These are phyloP conservation scores for Channa maculata DNA, from an alignment of 2,113 vertebrate species.

Conservation along the genomic window DNA sequence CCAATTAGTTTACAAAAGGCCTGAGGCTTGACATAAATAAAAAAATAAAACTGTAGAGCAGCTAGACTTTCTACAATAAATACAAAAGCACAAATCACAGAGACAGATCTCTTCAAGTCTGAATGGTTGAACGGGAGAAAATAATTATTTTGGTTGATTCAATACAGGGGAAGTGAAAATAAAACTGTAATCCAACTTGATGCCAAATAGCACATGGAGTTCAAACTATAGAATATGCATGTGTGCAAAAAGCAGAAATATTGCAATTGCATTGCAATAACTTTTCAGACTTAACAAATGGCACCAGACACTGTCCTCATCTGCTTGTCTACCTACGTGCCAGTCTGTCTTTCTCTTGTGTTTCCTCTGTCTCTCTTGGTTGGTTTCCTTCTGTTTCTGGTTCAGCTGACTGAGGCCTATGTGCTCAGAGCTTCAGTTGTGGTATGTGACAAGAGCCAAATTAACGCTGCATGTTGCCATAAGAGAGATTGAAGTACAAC, in stretches of 20 bases:
- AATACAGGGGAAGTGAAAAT: neutral
- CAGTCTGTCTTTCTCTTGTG: conserved; percentile 33
- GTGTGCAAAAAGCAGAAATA: neutral
- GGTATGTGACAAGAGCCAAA: conserved; percentile 71
- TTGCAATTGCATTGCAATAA: neutral
- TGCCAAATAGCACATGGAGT: neutral
- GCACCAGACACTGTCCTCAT: conserved; percentile 8
- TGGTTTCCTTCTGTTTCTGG: conserved; percentile 50
- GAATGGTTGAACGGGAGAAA: neutral
- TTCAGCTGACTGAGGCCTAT: conserved; percentile 69
- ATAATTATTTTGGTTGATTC: neutral
- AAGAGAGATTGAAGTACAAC: conserved; percentile 63
- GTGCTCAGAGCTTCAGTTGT: conserved; percentile 65
- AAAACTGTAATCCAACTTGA: neutral
- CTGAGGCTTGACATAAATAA: neutral
- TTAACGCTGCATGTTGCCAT: conserved; percentile 77
- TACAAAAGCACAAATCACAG: neutral
- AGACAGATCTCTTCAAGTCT: neutral
- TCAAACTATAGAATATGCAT: neutral
- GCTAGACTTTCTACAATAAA: neutral
- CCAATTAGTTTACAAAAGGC: neutral
- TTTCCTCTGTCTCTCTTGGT: conserved; percentile 49
- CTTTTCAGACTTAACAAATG: too few relatives aligned
- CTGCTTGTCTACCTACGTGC: conserved; percentile 6
- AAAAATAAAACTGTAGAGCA: neutral